Evolutionary conservation across 2,797 vertebrate species (phyloP).

Genomic region (Chelon labrosus): DNA sequence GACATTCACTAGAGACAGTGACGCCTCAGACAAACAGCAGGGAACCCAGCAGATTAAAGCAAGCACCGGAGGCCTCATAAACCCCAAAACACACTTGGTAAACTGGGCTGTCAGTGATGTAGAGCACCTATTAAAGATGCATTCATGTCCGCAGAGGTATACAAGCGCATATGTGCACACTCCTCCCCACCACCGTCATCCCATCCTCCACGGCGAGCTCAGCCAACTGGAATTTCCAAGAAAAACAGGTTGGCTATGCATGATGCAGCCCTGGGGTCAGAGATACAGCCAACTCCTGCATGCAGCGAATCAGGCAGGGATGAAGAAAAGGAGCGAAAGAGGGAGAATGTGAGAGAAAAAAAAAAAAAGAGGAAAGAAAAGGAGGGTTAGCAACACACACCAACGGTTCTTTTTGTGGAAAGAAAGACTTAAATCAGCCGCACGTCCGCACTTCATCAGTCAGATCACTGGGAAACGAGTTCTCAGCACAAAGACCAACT

Average conservation of each 20-base stretch:
- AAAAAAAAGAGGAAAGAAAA: conserved; percentile 25
- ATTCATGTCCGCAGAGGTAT: conserved; percentile 34
- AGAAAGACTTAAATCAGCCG: conserved; percentile 71
- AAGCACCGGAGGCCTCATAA: conserved; percentile 42
- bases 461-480: conserved; percentile 63
- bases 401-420: conserved; percentile 54
- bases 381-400: conserved; percentile 46
- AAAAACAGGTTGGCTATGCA: conserved; percentile 79
- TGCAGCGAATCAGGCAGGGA: conserved; percentile 65
- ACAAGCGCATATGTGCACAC: conserved; percentile 45
- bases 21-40: conserved; percentile 41
- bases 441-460: conserved; percentile 73
- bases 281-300: conserved; percentile 73
- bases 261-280: conserved; percentile 75
- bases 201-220: conserved; percentile 64
- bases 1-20: conserved; percentile 21
- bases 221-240: conserved; percentile 78
- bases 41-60: conserved; percentile 61
- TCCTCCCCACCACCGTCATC: conserved; percentile 48
- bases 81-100: conserved; percentile 48
- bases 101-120: conserved; percentile 61
- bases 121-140: conserved; percentile 62
- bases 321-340: conserved; percentile 36
- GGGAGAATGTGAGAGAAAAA: conserved; percentile 17
- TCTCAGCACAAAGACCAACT: conserved; percentile 53